These are phyloP conservation scores for Xyrauchen texanus DNA, from an alignment of 2,113 vertebrate genomes.

Conservation along the genomic window DNA sequence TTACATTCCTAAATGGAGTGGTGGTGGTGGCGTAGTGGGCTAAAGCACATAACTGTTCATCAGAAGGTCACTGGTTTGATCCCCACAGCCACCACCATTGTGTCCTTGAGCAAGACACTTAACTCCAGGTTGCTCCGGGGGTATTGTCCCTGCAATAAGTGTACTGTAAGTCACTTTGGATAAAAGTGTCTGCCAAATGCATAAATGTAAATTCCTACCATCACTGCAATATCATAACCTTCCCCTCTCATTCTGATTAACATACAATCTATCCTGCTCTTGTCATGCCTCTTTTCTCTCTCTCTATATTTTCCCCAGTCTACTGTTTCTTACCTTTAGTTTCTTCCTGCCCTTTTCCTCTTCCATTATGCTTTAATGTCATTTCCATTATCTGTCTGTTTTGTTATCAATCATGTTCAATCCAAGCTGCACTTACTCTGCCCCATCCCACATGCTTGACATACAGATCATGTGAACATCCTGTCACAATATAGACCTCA, in stretches of 20 bases:
- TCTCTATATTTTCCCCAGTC: too few relatives aligned
- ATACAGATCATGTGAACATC: neutral
- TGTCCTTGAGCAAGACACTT: too few relatives aligned
- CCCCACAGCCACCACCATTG: too few relatives aligned
- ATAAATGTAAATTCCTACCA: too few relatives aligned
- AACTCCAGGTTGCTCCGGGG: too few relatives aligned
- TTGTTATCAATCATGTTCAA: neutral
- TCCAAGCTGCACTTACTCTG: neutral
- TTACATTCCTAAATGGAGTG: too few relatives aligned
- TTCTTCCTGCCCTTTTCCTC: neutral
- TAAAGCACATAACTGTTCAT: too few relatives aligned
- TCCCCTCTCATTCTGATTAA: constrained; percentile 42
- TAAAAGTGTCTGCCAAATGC: too few relatives aligned
- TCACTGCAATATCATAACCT: constrained; percentile 3
- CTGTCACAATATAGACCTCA: neutral
- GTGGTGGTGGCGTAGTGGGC: too few relatives aligned
- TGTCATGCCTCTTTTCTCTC: neutral
- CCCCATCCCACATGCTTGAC: neutral
- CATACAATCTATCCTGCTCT: constrained; percentile 24
- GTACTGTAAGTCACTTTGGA: too few relatives aligned
- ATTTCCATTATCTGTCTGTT: neutral
- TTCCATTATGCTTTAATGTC: neutral
- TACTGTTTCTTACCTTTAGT: neutral
- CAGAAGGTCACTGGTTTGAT: too few relatives aligned
- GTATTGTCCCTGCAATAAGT: too few relatives aligned